Conservation (phyloP, 2,888 invertebrate species). For the Chydorus sphaericus region DNA sequence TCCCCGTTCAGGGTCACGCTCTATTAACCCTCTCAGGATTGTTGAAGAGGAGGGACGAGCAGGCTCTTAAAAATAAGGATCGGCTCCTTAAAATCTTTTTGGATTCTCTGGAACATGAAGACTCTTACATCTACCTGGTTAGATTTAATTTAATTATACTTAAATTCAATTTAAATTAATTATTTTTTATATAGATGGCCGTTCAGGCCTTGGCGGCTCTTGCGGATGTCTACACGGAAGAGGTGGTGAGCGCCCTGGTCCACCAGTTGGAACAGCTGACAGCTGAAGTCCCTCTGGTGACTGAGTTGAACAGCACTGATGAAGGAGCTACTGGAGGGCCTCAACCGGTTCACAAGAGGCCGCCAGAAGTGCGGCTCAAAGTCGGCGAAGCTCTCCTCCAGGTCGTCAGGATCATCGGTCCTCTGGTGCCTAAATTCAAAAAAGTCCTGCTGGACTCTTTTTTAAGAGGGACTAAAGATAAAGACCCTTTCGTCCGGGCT, state of each 20-base stretch:
- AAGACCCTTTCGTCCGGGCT: conserved; percentile 55
- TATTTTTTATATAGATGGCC: conserved; percentile 32
- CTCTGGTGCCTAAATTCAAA: conserved; percentile 52
- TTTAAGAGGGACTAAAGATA: conserved; percentile 49
- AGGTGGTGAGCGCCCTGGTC: conserved; percentile 49
- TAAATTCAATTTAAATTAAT: neutral
- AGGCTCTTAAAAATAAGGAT: conserved; percentile 46
- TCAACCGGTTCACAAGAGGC: conserved; percentile 6
- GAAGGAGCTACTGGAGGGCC: neutral
- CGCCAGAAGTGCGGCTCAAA: conserved; percentile 45
- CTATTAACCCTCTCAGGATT: conserved; percentile 54
- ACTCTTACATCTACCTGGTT: conserved; percentile 62
- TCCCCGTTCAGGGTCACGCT: conserved; percentile 71
- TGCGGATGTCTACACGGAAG: conserved; percentile 47
- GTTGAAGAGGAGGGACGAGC: conserved; percentile 46
- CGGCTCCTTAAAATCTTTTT: conserved; percentile 44
- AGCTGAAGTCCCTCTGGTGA: neutral
- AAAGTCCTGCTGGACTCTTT: conserved; percentile 53
- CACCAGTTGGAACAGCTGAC: conserved; percentile 40
- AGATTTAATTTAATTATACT: neutral
- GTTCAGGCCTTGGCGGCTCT: conserved; percentile 58
- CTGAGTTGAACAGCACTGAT: neutral
- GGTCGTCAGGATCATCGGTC: conserved; percentile 52
- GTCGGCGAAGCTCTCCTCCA: conserved; percentile 65
- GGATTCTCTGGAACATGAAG: conserved; percentile 58